Evolutionary conservation across 2,797 vertebrate genomes (phyloP), one percentile per base, ranked within the genome.

Genomic region (Margarornis squamiger): DNA sequence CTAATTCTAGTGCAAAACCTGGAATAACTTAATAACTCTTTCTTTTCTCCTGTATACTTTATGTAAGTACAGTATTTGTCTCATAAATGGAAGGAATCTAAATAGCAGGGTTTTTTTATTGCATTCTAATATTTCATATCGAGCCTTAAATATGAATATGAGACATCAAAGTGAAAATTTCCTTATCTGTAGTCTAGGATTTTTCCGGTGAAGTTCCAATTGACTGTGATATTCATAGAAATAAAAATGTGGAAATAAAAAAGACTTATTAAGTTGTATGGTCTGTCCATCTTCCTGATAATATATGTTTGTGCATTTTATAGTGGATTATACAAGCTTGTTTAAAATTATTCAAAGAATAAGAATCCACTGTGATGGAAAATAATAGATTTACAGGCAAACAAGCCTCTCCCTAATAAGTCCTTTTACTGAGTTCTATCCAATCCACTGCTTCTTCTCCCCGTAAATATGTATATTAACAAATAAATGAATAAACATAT

Each of bases 41-140:
- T 30, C 2, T 8, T 23, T 34, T 8, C 3, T 1, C 16, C 12
- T 4, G 0, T 19, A 26, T 38, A 45, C 5, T 52, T 84, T 52
- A 48, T 38, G 12, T 13, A 81, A 84, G 7, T 1, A 29, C 6
- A 43, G 7, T 23, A 39, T 61, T 73, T 38, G 2, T 59, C 13
- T 55, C 16, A 55, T n/a, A 57, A 70, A 62, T 63, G 1, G 30
- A 89, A 68, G 14, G 7, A 81, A 73, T 58, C 26, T 45, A 54
- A 86, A 68, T 81, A 49, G 52, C 4, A 76, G 5, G 63, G 21
- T 14, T 0, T 66, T 84, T 72, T 74, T 0, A 6, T 43, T 51
- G 4, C 14, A n/a, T 88, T 55, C 20, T 80, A 39, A 20, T 57
- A 51, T 18, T 71, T 17, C 0, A 9, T 27, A 27, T 6, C 21